Conservation (phyloP, 2,797 vertebrate genomes). For the Hoplostethus mediterraneus region DNA sequence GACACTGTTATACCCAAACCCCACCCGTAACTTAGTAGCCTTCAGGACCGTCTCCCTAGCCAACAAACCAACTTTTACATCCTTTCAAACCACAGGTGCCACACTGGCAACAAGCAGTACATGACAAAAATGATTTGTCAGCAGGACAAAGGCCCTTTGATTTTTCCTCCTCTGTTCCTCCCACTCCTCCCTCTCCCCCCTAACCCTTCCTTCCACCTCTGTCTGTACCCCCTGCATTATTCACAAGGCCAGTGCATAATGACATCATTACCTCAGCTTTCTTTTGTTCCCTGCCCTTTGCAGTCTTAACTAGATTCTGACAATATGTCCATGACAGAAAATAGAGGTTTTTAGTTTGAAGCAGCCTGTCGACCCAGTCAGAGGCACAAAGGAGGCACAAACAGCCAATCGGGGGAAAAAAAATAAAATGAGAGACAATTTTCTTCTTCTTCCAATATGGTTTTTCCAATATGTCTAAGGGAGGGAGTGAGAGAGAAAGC, state of each 20-base stretch:
- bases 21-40: neutral
- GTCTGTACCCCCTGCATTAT: conserved; percentile 64
- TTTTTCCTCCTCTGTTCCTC: conserved; percentile 41
- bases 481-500: neutral
- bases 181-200: conserved; percentile 25
- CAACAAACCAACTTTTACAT: neutral
- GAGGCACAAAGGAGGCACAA: neutral
- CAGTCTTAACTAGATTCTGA: conserved; percentile 19
- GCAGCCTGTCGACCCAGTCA: neutral
- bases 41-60: neutral
- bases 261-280: conserved; percentile 47
- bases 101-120: neutral
- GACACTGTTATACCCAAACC: neutral
- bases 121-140: conserved; percentile 17
- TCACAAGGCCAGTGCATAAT: conserved; percentile 63
- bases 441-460: neutral
- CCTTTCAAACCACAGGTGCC: neutral
- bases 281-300: conserved; percentile 47
- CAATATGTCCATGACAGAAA: neutral
- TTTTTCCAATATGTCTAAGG: neutral
- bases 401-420: neutral
- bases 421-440: neutral
- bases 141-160: conserved; percentile 61
- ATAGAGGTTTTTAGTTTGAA: neutral
- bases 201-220: neutral